Conservation (phyloP, 2,797 vertebrate genomes). For the Galagoides demidoff region DNA sequence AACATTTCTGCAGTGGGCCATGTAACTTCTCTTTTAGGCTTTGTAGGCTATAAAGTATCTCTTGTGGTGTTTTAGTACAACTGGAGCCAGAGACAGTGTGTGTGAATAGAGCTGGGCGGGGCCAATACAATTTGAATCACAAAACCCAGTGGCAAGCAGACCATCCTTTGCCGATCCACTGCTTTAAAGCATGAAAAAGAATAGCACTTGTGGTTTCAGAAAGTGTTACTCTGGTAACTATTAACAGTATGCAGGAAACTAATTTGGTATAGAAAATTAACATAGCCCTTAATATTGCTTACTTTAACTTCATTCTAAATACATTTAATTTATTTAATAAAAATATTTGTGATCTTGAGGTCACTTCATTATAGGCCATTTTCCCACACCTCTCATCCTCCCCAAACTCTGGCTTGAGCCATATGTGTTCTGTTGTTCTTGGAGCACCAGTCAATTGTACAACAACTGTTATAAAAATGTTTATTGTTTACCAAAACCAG, state of each 20-base stretch:
- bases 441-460: constrained; percentile 65
- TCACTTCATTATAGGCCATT: constrained; percentile 22
- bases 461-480: constrained; percentile 80
- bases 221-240: constrained; percentile 14
- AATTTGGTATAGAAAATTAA: constrained; percentile 30
- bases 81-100: neutral
- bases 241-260: constrained; percentile 4
- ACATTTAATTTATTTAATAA: constrained; percentile 24
- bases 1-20: constrained; percentile 28
- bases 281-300: neutral
- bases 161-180: constrained; percentile 8
- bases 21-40: neutral
- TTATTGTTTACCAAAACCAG: constrained; percentile 83
- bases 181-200: constrained; percentile 36
- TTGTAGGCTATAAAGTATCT: neutral
- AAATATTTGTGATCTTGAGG: constrained; percentile 36
- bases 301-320: constrained; percentile 34
- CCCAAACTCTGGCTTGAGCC: constrained; percentile 53
- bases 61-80: neutral
- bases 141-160: neutral
- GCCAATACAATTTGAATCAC: neutral
- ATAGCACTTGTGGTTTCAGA: neutral
- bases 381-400: neutral
- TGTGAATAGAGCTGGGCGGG: too few species aligned
- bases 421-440: neutral